These are phyloP conservation scores for Antechinus stuartii DNA, from an alignment of 2,113 vertebrate species.

Conservation along the genomic window DNA sequence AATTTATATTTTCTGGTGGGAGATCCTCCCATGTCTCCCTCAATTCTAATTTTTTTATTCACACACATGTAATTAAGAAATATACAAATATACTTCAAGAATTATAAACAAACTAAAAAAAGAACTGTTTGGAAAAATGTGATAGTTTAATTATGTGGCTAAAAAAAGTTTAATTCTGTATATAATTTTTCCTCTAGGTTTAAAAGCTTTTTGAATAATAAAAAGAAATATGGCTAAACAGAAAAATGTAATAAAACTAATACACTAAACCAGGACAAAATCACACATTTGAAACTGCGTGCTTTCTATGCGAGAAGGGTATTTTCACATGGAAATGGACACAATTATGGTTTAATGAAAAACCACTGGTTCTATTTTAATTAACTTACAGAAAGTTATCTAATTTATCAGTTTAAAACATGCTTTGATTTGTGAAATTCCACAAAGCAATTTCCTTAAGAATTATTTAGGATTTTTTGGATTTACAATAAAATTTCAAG, in stretches of 20 bases:
- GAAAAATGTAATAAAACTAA: not conserved
- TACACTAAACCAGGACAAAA: not conserved
- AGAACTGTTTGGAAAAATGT: not conserved
- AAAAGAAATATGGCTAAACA: not conserved
- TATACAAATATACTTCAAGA: conserved; percentile 19
- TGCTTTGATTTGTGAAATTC: conserved; percentile 14
- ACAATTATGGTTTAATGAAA: not conserved
- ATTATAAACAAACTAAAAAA: not conserved
- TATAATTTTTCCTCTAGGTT: not conserved
- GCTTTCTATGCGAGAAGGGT: not conserved
- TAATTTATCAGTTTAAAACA: conserved; percentile 24
- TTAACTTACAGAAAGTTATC: conserved; percentile 14
- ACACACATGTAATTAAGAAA: conserved; percentile 13
- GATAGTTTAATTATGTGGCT: not conserved
- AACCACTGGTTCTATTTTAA: not conserved
- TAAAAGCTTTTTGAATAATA: conserved; percentile 30
- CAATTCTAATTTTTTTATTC: conserved; percentile 15
- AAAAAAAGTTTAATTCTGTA: conserved; percentile 26
- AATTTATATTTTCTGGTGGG: not conserved
- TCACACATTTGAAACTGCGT: not conserved
- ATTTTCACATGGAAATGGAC: conserved; percentile 1
- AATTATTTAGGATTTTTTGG: conserved; percentile 13
- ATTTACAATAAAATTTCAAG: conserved; percentile 38
- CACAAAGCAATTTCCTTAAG: conserved; percentile 26
- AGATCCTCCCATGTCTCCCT: not conserved